Evolutionary conservation across 2,797 vertebrate genomes (phyloP), one percentile per base, ranked within the genome.

Genomic region (Pantherophis vulpinus): DNA sequence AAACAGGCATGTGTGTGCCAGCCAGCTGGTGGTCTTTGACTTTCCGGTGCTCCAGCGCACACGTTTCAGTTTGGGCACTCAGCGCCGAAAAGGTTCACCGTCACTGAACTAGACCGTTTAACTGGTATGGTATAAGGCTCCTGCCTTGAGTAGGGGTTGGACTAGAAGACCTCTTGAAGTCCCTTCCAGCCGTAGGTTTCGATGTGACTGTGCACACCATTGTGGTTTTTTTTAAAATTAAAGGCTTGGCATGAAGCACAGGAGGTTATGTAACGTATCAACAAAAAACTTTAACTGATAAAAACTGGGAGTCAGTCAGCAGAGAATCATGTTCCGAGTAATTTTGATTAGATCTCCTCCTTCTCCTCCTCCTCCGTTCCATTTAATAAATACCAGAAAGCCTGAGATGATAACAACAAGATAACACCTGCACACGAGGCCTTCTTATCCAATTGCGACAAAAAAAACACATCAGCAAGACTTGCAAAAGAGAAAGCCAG

Each of bases 31-130:
- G 1, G 1, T 51, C 47, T 51, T 51, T 51, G 47, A 0, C 6
- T 51, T 51, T 51, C 47, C 47, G 6, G 47, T 51, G 47, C 47
- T 51, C 47, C 6, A 7, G 6, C 6, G 47, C 7, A 0, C 47
- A 51, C 0, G 47, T 51, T 51, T 51, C 47, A 51, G 6, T 51
- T 51, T 51, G 47, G 5, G 47, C 47, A 51, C 6, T 51, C 1
- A 1, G 47, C 0, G 47, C 6, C 7, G 6, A 51, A 7, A 51
- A 51, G 1, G 6, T 51, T 51, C 0, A 0, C 47, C 6, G 6
- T 51, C 47, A 51, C 6, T 54, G 51, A 54, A 54, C 1, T 13
- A n/a, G 63, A n/a, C 63, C 2, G 2, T 25, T 60, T 25, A 7
- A 60, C 59, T 14, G 4, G 29, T 0, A n/a, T 14, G 5, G 29